Evolutionary conservation across 2,888 invertebrate genomes (phyloP).

Genomic region (Ephialtes manifestator): DNA sequence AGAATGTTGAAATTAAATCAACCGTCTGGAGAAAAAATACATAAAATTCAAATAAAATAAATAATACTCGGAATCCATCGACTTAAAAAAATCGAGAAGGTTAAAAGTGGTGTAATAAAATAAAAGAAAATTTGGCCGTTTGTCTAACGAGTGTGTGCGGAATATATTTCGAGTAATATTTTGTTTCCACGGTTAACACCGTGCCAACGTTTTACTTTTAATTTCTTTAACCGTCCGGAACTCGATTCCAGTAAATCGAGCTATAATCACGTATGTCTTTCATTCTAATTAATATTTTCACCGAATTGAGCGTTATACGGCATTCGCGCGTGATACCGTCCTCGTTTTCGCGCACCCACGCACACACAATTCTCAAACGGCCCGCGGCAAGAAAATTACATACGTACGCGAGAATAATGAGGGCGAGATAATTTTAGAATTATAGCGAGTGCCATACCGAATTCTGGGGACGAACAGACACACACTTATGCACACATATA

Average conservation of each 20-base stretch:
- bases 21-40: too few species aligned
- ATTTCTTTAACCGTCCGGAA: not conserved
- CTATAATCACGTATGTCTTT: slow-evolving; percentile 23
- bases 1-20: too few species aligned
- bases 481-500: slow-evolving; percentile 24
- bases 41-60: too few species aligned
- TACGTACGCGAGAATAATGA: slow-evolving; percentile 67
- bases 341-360: slow-evolving; percentile 32
- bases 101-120: too few species aligned
- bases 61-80: too few species aligned
- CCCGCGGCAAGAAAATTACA: slow-evolving; percentile 42
- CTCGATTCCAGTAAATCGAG: slow-evolving; percentile 21
- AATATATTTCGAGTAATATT: too few species aligned
- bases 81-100: too few species aligned
- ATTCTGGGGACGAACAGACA: slow-evolving; percentile 15
- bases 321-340: slow-evolving; percentile 13
- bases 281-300: slow-evolving; percentile 42
- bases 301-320: slow-evolving; percentile 18
- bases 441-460: slow-evolving; percentile 52
- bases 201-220: too few species aligned
- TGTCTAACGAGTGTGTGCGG: too few species aligned
- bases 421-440: slow-evolving; percentile 73
- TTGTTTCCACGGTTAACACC: too few species aligned
- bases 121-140: too few species aligned
- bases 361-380: not conserved